A percentile compares a stretch with the other conserved stretches of the same genome.
phyloP scores from a whole-genome alignment of 2,797 vertebrate species.

The Cynopterus sphinx region DNA sequence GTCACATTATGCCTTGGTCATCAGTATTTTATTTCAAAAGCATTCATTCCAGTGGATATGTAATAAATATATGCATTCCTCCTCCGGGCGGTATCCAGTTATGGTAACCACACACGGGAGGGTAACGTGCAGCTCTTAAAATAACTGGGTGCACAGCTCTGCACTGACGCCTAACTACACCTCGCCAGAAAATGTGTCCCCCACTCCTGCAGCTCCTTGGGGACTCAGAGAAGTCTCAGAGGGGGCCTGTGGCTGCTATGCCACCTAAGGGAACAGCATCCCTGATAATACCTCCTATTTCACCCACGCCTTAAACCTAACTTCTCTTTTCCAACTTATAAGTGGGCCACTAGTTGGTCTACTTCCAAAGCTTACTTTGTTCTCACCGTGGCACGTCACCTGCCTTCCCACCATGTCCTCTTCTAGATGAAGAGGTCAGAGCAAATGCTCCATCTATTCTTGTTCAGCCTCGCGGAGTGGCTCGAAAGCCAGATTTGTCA shows the following conservation, averaged over 20 bases:
- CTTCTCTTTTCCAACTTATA: not conserved
- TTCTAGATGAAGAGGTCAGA: not conserved
- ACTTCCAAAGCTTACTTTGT: accelerated
- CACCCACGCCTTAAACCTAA: not conserved
- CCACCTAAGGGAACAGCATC: accelerated
- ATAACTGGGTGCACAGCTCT: not conserved
- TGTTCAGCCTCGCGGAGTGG: accelerated
- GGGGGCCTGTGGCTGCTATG: accelerated
- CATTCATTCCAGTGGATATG: not conserved
- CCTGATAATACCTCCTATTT: not conserved
- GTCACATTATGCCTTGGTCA: not conserved
- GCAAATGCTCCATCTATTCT: accelerated
- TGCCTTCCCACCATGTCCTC: not conserved
- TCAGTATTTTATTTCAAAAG: not conserved
- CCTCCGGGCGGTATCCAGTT: not conserved
- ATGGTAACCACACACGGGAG: not conserved
- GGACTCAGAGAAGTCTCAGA: not conserved
- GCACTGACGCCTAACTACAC: not conserved
- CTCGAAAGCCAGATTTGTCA: not conserved
- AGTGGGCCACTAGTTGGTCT: not conserved
- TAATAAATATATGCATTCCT: not conserved
- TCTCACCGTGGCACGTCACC: accelerated
- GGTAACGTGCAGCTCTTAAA: accelerated
- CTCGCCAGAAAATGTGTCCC: not conserved
- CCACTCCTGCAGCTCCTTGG: not conserved